Conservation (phyloP, 92 coral and sea anemone genomes). For the Muricea muricata region DNA sequence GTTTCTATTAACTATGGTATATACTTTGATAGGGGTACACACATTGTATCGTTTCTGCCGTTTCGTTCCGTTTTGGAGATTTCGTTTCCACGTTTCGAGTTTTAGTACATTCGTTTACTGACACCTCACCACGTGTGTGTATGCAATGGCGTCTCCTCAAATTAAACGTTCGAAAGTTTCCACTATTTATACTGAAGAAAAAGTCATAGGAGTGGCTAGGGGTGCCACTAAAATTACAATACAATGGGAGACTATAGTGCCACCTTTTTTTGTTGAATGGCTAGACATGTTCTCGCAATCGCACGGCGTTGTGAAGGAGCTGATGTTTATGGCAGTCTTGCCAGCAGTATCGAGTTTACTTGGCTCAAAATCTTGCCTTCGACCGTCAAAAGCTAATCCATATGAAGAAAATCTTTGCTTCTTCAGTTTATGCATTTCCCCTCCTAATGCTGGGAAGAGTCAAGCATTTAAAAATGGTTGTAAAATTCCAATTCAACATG, state of each 20-base stretch:
- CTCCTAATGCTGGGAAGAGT: conserved; percentile 65
- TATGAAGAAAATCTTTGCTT: conserved; percentile 60
- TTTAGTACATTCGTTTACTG: no score
- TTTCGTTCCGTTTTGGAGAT: no score
- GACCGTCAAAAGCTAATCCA: conserved; percentile 56
- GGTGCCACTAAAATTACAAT: conserved; percentile 29
- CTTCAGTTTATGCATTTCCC: conserved; percentile 61
- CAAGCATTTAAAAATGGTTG: conserved; percentile 60
- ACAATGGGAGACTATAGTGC: conserved; percentile 25
- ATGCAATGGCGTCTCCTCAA: conserved; percentile 58
- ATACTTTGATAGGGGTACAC: no score
- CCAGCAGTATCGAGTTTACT: conserved; percentile 57
- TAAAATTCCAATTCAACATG: conserved; percentile 49
- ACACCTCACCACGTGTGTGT: no score
- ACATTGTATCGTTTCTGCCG: no score
- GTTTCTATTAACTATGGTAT: no score
- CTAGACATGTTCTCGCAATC: conserved; percentile 46
- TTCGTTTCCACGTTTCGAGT: no score
- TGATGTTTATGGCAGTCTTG: conserved; percentile 66
- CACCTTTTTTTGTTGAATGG: conserved; percentile 30
- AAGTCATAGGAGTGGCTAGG: conserved; percentile 26
- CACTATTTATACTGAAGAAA: conserved; percentile 1
- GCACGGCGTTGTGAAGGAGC: conserved; percentile 58
- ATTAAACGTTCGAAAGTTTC: conserved; percentile 40
- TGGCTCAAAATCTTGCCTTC: conserved; percentile 51